These are phyloP conservation scores for Karalla daura DNA, from an alignment of 2,797 vertebrate species.

Conservation along the genomic window DNA sequence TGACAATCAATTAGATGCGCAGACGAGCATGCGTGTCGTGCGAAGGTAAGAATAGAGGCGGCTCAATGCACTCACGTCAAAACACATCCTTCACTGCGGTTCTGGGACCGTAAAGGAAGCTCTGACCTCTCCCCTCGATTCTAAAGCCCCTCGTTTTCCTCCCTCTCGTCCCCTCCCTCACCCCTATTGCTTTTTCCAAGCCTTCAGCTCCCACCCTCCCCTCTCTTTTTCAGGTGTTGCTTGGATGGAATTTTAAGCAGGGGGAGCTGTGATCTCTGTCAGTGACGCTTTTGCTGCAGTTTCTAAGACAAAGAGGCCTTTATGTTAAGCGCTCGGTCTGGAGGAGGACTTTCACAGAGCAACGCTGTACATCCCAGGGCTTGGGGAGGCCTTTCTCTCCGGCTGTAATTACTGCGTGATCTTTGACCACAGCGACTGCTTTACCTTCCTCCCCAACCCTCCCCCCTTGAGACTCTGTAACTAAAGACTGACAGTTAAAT, in stretches of 20 bases:
- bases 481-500: not conserved
- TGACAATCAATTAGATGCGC: not conserved
- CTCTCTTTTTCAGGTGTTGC: not conserved
- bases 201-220: not conserved
- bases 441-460: conserved; percentile 17
- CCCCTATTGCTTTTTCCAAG: conserved; percentile 4
- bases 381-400: conserved; percentile 20
- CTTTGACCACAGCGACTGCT: conserved; percentile 25
- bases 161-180: not conserved
- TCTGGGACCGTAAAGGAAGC: conserved; percentile 1
- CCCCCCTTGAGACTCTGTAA: conserved; percentile 25
- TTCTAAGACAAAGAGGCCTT: conserved; percentile 31
- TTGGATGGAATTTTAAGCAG: conserved; percentile 43
- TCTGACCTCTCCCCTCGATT: not conserved
- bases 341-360: conserved; percentile 17
- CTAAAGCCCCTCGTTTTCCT: not conserved
- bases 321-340: not conserved
- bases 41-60: conserved; percentile 3
- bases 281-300: conserved; percentile 24
- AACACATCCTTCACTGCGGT: conserved; percentile 14
- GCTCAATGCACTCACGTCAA: conserved; percentile 12
- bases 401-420: conserved; percentile 40
- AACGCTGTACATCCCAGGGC: conserved; percentile 5
- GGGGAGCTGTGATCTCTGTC: conserved; percentile 40
- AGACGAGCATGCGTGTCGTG: not conserved